Evolutionary conservation across 1,140 invertebrate species (phyloP).

Genomic region (Coptotermes formosanus): DNA sequence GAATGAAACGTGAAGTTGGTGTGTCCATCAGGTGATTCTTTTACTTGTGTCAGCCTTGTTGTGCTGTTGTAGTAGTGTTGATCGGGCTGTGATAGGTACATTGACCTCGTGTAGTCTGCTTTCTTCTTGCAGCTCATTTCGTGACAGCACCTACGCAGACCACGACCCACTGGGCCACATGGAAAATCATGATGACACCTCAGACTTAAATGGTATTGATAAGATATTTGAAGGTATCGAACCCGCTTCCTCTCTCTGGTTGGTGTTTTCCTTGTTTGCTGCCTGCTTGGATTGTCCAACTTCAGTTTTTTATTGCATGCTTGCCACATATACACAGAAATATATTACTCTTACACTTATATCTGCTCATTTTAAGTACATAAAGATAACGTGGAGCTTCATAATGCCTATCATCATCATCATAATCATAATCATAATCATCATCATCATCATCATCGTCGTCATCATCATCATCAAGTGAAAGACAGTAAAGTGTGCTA

Average conservation of each 20-base stretch:
- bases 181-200: conserved; percentile 55
- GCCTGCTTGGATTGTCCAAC: too few species aligned
- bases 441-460: not conserved
- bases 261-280: not conserved
- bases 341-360: too few species aligned
- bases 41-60: too few species aligned
- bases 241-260: conserved; percentile 15
- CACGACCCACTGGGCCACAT: conserved; percentile 43
- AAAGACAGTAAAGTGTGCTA: too few species aligned
- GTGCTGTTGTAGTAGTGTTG: too few species aligned
- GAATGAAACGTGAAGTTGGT: too few species aligned
- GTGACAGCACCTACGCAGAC: conserved; percentile 60
- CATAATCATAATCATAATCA: not conserved
- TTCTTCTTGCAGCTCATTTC: conserved; percentile 81
- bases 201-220: conserved; percentile 69
- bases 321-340: too few species aligned
- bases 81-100: not conserved
- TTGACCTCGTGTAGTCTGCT: conserved; percentile 57
- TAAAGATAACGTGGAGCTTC: too few species aligned
- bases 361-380: too few species aligned
- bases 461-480: not conserved
- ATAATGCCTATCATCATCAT: not conserved
- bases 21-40: too few species aligned
- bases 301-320: too few species aligned
- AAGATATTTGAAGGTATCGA: conserved; percentile 59